Evolutionary conservation across 2,797 vertebrate species (phyloP), one percentile per base, ranked within the genome.

Genomic region (Enteromius treurensis): DNA sequence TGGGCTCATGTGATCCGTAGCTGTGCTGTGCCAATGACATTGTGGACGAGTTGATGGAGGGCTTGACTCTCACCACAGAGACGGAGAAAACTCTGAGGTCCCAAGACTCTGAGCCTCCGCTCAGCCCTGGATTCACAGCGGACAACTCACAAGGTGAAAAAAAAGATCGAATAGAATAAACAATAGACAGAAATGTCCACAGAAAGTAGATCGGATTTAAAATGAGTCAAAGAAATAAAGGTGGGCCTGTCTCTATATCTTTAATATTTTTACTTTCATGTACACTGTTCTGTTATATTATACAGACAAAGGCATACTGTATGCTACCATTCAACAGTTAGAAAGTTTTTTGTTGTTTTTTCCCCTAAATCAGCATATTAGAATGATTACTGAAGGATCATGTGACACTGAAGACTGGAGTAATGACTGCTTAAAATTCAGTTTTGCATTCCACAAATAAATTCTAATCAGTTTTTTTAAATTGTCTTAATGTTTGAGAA

Each of bases 41-140:
- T 77, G 95, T 95, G 0, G 97, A 99, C 73, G 98, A 99, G 74
- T 93, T 97, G 91, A 95, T 97, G 14, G 98, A 98, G 84, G 96
- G 95, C 23, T 94, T 97, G 92, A 94, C 95, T 84, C 95, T 98
- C 86, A 91, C 94, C 32, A 91, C 94, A 3, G 98, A 98, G 85
- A 88, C 95, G 1, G 97, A 97, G 88, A 99, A 97, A 91, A 91
- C 91, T 1, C 91, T 96, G 87, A 93, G 94, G 1, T 82, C 94
- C 1, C 96, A 95, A 84, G 97, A 96, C n/a, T 67, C 90, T 0
- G 96, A 96, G 70, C 92, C 94, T 10, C 96, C 95, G 6, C 95
- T 94, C 55, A 93, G 77, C 26, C 86, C 90, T 21, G 92, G 92
- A 26, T 94, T 93, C 0, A 86, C 90, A 0, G 90, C 93, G 0